Evolutionary conservation across 2,113 vertebrate species (phyloP).

Genomic region (Carassius carassius): DNA sequence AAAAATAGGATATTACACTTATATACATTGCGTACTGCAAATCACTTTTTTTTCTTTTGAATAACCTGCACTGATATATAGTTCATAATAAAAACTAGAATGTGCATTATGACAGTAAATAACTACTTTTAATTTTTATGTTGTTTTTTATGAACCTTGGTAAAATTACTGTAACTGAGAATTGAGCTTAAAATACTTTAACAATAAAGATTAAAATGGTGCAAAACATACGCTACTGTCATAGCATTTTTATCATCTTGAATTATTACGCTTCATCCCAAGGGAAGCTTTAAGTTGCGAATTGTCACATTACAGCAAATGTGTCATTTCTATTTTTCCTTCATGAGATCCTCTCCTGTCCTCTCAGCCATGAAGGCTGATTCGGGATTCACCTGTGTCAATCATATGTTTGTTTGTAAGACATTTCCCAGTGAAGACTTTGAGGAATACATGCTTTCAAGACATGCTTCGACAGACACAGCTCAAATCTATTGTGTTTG

Average conservation of each 20-base stretch:
- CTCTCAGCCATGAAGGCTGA: slow-evolving; percentile 16
- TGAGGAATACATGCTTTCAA: slow-evolving; percentile 18
- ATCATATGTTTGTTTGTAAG: slow-evolving; percentile 38
- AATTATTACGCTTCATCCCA: slow-evolving; percentile 4
- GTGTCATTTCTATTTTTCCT: slow-evolving; percentile 18
- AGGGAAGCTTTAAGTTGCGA: slow-evolving; percentile 8
- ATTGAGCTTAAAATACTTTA: background rate
- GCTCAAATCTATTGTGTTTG: background rate
- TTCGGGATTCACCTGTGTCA: slow-evolving; percentile 12
- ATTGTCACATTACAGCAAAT: slow-evolving; percentile 18
- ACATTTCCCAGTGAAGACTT: slow-evolving; percentile 10
- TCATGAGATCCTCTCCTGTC: slow-evolving; percentile 14
- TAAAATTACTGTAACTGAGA: background rate
- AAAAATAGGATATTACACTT: background rate
- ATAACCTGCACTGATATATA: background rate
- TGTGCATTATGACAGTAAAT: background rate
- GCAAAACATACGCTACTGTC: slow-evolving; percentile 8
- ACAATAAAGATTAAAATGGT: background rate
- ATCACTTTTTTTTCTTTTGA: background rate
- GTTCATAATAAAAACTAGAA: background rate
- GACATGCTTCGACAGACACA: background rate
- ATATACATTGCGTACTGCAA: too few relatives aligned
- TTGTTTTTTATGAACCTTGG: background rate
- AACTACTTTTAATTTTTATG: background rate
- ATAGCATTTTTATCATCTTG: background rate